Evolutionary conservation across 2,888 invertebrate species (phyloP).

Genomic region (Microchrysa polita): DNA sequence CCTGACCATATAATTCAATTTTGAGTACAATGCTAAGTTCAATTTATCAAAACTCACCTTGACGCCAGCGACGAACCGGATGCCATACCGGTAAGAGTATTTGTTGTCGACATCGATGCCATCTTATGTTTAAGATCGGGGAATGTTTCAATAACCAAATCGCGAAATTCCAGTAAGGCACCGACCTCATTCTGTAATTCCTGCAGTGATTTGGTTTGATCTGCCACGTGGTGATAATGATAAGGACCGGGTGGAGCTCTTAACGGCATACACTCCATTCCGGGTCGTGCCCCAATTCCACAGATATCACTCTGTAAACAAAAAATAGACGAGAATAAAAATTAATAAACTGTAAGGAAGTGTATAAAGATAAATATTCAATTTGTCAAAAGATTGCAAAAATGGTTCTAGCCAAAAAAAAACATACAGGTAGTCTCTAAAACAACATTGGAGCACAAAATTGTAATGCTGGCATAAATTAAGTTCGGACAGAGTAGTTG

Average conservation of each 20-base stretch:
- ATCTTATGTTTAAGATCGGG: constrained; percentile 90
- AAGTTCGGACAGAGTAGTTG: too few relatives aligned
- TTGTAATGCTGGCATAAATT: too few relatives aligned
- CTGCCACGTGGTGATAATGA: constrained; percentile 83
- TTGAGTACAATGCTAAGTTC: constrained; percentile 47
- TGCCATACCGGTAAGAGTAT: constrained; percentile 61
- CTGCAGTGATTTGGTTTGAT: constrained; percentile 91
- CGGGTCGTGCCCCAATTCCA: constrained; percentile 69
- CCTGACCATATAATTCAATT: constrained; percentile 52
- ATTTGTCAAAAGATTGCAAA: too few relatives aligned
- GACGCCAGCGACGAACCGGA: constrained; percentile 62
- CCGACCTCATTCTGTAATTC: constrained; percentile 95
- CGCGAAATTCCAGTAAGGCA: constrained; percentile 88
- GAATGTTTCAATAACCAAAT: constrained; percentile 94
- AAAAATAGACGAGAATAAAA: constrained; percentile 30
- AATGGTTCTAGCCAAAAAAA: too few relatives aligned
- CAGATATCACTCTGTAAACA: constrained; percentile 53
- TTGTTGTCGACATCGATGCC: constrained; percentile 72
- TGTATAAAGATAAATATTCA: neutral
- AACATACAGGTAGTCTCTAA: too few relatives aligned
- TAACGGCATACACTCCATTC: constrained; percentile 85
- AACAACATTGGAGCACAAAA: too few relatives aligned
- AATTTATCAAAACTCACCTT: constrained; percentile 54
- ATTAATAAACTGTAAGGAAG: constrained; percentile 6
- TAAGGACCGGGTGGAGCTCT: constrained; percentile 77